Conservation (phyloP, 2,113 vertebrate genomes). For the Heterotis niloticus region DNA sequence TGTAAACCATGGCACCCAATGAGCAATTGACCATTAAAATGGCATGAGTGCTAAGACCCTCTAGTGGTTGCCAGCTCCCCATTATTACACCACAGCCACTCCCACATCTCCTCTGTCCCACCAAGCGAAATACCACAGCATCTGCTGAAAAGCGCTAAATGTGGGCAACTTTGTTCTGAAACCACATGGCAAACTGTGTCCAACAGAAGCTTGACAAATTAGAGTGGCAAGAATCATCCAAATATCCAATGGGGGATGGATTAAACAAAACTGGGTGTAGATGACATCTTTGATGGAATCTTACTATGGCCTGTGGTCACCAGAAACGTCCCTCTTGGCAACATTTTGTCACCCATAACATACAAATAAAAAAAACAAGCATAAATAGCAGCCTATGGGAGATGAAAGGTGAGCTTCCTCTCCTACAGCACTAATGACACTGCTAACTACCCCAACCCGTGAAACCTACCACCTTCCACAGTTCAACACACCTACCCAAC, state of each 20-base stretch:
- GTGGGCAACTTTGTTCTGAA: not conserved
- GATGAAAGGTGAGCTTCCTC: not conserved
- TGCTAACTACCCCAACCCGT: not conserved
- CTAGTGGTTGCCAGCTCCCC: slow-evolving; percentile 14
- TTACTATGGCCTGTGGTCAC: too few relatives aligned
- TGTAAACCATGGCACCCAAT: slow-evolving; percentile 10
- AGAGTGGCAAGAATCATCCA: too few relatives aligned
- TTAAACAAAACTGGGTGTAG: not conserved
- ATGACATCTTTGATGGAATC: too few relatives aligned
- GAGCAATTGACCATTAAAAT: slow-evolving; percentile 21
- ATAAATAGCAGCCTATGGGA: not conserved
- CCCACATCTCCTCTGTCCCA: slow-evolving; percentile 1
- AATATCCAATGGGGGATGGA: not conserved
- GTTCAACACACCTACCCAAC: not conserved
- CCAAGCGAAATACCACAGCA: not conserved
- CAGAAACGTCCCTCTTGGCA: too few relatives aligned
- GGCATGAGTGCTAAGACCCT: not conserved
- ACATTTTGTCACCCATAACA: not conserved
- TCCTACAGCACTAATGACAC: too few relatives aligned
- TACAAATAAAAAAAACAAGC: not conserved
- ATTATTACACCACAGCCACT: slow-evolving; percentile 12
- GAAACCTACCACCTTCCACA: not conserved
- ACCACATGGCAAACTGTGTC: not conserved
- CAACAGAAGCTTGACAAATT: too few relatives aligned
- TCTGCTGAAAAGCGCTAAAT: not conserved